Base-by-base conservation (phyloP, 1,140 invertebrate genomes). In the Heliconius hewitsoni region DNA sequence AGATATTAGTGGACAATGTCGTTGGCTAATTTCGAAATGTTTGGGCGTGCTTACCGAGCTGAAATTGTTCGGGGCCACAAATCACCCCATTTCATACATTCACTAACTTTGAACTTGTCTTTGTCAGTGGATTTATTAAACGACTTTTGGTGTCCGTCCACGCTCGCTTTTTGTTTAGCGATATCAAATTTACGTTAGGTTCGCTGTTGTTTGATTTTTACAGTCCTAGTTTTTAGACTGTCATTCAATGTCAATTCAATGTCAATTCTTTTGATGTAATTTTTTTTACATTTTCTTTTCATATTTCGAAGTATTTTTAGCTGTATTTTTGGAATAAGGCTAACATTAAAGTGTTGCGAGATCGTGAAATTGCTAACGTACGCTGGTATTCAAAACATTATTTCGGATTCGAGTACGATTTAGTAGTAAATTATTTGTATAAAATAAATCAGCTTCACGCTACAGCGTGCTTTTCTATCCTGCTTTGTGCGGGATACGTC, bases 51-150 rank as follows among this genome's bases (percentile, higher is more conserved):
- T 78, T 52, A 30, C 80, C 57, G 71, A 78, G 42, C 74, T 39
- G 71, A 34, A 81, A 77, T 80, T 60, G 74, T 77, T 77, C 57
- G n/a, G 74, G 27, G 52, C 66, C 81, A 71, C 81, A 74, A 70
- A 80, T 77, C 72, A 81, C 71, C 77, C 57, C 74, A 55, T 82
- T 82, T 82, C 76, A 80, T 80, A 80, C 78, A 75, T 50, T 42
- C 78, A 70, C 50, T 74, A 80, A 82, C 73, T 80, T 82, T 80
- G 66, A 66, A 78, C 78, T 52, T 78, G 75, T 82, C 78, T 82
- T 82, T 78, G 78, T 76, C 72, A 50, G 77, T 52, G 71, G 72
- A 77, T 80, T 80, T 82, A 82, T 74, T 77, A 75, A 77, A 71
- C 42, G 80, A 77, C 66, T 74, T 75, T 71, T 30, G 42, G 66